phyloP scores from a whole-genome alignment of 2,797 vertebrate genomes.

The Enteromius unitaeniatus region DNA sequence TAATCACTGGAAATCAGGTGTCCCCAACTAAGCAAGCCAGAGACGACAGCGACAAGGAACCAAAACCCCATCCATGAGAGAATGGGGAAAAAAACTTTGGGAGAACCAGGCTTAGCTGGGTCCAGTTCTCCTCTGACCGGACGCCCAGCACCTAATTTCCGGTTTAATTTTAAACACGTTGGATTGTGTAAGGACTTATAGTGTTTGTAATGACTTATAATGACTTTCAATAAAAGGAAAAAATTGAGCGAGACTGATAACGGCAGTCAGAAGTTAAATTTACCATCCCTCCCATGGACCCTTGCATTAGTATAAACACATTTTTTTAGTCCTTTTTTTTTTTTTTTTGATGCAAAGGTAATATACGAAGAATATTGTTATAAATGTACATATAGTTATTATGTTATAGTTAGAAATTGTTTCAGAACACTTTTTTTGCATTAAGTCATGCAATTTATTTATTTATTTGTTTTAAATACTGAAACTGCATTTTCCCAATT shows the following conservation, averaged over 20 bases:
- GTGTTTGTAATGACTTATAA: no score
- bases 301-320: constrained; percentile 21
- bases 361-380: neutral
- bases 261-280: neutral
- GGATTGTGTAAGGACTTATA: no score
- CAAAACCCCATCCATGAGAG: no score
- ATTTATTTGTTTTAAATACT: neutral
- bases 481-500: neutral
- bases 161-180: no score
- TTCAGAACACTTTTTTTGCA: neutral
- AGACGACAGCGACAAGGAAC: no score
- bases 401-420: no score
- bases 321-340: neutral
- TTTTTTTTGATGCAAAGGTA: neutral
- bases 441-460: neutral
- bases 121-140: no score
- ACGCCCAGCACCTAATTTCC: no score
- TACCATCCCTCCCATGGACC: neutral
- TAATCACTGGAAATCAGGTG: no score
- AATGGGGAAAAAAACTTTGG: no score
- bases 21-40: no score
- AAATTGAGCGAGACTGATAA: neutral
- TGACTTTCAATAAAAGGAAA: neutral
- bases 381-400: neutral
- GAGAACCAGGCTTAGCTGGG: no score